Percentiles rank a stretch among this genome's conserved stretches.
Conservation (phyloP, 2,888 invertebrate genomes). For the Euclidia mi region DNA sequence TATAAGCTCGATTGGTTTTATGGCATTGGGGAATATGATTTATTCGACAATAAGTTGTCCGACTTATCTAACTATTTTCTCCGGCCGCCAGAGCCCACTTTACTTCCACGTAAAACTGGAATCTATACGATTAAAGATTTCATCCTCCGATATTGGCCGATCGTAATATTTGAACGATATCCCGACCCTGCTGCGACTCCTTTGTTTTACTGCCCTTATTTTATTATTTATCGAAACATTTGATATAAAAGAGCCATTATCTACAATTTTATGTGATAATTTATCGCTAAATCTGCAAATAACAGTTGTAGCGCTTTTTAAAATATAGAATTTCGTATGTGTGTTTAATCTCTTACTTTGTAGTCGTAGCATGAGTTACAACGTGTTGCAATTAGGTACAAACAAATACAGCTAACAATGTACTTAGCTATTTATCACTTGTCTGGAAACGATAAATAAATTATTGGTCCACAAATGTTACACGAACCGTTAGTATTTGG, state of each 20-base stretch:
- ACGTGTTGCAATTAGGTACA: too few species aligned
- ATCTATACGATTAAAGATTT: conserved; percentile 85
- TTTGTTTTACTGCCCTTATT: conserved; percentile 85
- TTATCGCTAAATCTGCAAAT: conserved; percentile 71
- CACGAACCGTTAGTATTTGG: too few species aligned
- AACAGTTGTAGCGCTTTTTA: conserved; percentile 49
- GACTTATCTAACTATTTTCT: conserved; percentile 75
- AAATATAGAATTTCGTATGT: conserved; percentile 3
- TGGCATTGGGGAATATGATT: conserved; percentile 67
- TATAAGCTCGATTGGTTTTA: conserved; percentile 74
- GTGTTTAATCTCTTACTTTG: too few species aligned
- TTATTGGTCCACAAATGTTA: too few species aligned
- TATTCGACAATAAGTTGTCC: conserved; percentile 67
- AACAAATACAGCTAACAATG: too few species aligned
- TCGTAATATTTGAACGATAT: conserved; percentile 88
- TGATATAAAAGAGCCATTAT: conserved; percentile 81
- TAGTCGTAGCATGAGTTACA: too few species aligned
- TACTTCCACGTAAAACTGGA: conserved; percentile 77
- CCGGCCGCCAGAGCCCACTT: conserved; percentile 66
- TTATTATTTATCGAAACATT: conserved; percentile 88
- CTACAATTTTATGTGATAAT: conserved; percentile 81
- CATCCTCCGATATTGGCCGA: conserved; percentile 84
- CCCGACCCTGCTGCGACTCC: conserved; percentile 75
- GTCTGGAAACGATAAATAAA: too few species aligned
- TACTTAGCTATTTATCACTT: too few species aligned